phyloP scores from a whole-genome alignment of 2,888 invertebrate genomes.

The Lydus trimaculatus region DNA sequence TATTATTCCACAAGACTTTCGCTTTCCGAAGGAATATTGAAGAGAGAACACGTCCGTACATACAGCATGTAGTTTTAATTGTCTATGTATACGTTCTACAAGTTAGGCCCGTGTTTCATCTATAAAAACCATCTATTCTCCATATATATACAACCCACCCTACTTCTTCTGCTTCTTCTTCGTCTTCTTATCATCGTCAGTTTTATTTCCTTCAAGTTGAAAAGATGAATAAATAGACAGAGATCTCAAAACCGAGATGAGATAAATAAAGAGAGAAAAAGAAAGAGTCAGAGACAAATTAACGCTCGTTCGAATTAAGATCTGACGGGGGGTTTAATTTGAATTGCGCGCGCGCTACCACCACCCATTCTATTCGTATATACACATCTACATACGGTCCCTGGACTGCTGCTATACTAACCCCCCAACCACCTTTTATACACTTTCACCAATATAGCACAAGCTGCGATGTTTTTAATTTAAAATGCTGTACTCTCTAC shows the following conservation, averaged over 20 bases:
- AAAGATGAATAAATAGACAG: not conserved
- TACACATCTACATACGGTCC: constrained; percentile 39
- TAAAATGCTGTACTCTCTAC: no score
- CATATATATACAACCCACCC: no score
- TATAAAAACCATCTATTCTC: not conserved
- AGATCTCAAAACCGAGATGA: not conserved
- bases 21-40: constrained; percentile 44
- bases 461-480: not conserved
- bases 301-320: constrained; percentile 54
- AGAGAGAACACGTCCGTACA: not conserved
- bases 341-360: constrained; percentile 44
- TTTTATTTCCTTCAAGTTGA: not conserved
- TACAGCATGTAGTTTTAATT: not conserved
- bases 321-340: constrained; percentile 48
- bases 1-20: constrained; percentile 58
- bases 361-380: constrained; percentile 26
- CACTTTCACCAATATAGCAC: constrained; percentile 25
- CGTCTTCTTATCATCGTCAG: not conserved
- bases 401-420: constrained; percentile 18
- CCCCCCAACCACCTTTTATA: not conserved
- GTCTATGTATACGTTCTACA: not conserved
- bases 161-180: not conserved
- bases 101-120: not conserved
- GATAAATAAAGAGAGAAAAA: constrained; percentile 9
- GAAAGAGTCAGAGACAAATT: constrained; percentile 45